These are phyloP conservation scores for Ia io DNA, from an alignment of 2,113 vertebrate genomes.

Conservation along the genomic window DNA sequence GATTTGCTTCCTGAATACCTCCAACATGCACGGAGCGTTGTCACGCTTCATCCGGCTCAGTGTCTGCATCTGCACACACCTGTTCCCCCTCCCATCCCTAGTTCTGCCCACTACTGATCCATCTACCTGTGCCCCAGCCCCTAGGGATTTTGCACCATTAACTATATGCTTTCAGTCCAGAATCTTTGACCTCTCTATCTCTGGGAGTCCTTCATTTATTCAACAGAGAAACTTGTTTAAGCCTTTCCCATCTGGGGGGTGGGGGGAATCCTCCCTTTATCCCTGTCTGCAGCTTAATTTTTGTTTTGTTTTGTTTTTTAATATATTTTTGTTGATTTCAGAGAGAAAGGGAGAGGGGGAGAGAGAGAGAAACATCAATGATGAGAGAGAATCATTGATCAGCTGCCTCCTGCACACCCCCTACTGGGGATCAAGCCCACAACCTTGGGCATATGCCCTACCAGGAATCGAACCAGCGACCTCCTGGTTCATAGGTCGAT, in stretches of 20 bases:
- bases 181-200: neutral
- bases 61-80: neutral
- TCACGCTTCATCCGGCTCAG: neutral
- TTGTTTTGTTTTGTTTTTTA: too few species aligned
- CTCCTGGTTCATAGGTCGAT: too few species aligned
- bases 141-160: neutral
- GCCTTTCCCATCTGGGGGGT: neutral
- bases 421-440: too few species aligned
- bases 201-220: neutral
- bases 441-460: too few species aligned
- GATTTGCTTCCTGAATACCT: neutral
- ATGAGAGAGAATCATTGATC: too few species aligned
- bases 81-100: neutral
- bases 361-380: too few species aligned
- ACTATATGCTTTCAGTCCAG: neutral
- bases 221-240: neutral
- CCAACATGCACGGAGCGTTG: accelerated
- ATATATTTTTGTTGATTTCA: too few species aligned
- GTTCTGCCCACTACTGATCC: neutral
- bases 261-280: neutral
- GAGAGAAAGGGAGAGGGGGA: too few species aligned
- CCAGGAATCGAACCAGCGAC: too few species aligned
- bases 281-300: neutral
- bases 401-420: too few species aligned
- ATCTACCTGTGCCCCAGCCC: neutral